Conservation (phyloP, 2,113 vertebrate species). For the Thalassoma bifasciatum region DNA sequence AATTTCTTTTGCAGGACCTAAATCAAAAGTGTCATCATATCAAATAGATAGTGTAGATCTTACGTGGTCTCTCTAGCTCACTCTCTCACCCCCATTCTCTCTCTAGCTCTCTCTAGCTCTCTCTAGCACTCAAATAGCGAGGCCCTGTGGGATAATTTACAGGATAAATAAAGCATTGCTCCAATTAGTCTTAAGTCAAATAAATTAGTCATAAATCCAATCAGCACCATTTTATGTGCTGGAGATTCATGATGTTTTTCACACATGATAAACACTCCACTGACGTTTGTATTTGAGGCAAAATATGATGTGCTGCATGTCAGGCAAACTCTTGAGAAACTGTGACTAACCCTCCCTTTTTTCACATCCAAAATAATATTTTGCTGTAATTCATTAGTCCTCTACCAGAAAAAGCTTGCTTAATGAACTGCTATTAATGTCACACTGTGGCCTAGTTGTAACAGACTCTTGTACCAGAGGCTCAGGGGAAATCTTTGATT, state of each 20-base stretch:
- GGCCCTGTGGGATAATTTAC: constrained; percentile 76
- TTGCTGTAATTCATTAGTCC: constrained; percentile 4
- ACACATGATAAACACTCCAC: constrained; percentile 68
- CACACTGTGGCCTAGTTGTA: constrained; percentile 25
- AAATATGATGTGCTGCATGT: constrained; percentile 48
- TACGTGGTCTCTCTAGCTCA: constrained; percentile 42
- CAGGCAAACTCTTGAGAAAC: background rate
- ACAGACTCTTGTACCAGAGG: constrained; percentile 12
- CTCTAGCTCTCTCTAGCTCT: background rate
- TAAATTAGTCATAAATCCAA: constrained; percentile 84
- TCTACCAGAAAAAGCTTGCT: background rate
- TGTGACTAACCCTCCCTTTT: background rate
- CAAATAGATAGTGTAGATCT: constrained; percentile 73
- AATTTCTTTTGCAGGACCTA: constrained; percentile 75
- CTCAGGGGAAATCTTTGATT: constrained; percentile 34
- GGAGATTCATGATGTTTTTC: constrained; percentile 77
- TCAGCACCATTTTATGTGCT: constrained; percentile 75
- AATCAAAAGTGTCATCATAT: constrained; percentile 78
- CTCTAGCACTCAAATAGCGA: constrained; percentile 51
- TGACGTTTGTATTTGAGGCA: constrained; percentile 61
- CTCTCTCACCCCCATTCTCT: constrained; percentile 19
- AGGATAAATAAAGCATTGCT: constrained; percentile 81
- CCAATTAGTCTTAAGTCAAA: constrained; percentile 85
- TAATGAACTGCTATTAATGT: constrained; percentile 20
- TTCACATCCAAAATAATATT: constrained; percentile 2